Base-by-base conservation (phyloP, 2,113 vertebrate species). In the Dolichallabes microphthalmus region DNA sequence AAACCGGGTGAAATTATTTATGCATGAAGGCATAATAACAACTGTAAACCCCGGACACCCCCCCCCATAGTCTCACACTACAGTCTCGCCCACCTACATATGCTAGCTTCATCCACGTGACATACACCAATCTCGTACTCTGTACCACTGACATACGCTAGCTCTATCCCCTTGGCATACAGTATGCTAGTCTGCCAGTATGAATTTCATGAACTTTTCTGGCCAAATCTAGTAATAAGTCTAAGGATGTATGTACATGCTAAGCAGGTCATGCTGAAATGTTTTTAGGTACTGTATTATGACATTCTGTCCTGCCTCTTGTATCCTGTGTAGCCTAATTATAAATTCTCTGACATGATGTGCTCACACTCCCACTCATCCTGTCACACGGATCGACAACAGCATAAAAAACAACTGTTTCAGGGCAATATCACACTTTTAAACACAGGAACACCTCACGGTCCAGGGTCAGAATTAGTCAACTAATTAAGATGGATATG, bases 331-430 rank as follows among this genome's bases (percentile, higher is more conserved):
- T 27, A 63, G 35, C 58, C 35, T 80, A 63, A 80, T 63, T 63
- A 63, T 58, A 35, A 80, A 80, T 63, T 80, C 32, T 63, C 60
- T 80, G 39, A 64, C 61, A 63, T 50, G 58, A 32, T 61, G 35
- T 35, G 22, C 53, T 63, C 78, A 63, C 58, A 50, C 58, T 50
- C 78, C 78, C 60, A 50, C 78, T n/a, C 78, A 63, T 45, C 39
- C 60, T 80, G 78, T n/a, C 58, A 80, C 58, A 64, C 35, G n/a
- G 78, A 80, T 35, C 17, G 27, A 78, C 45, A 45, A 32, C 76
- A 78, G 76, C 55, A 71, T 61, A 52, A 5, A 5, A 39, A 45
- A 79, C 77, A 68, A 32, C 30, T 55, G 13, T 68, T 55, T 20
- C 25, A 66, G 58, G 58, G 22, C 22, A 27, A 60, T 68, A 77